Evolutionary conservation across 2,113 vertebrate species (phyloP), one percentile per base, ranked within the genome.

Genomic region (Phylloscopus whistleri): DNA sequence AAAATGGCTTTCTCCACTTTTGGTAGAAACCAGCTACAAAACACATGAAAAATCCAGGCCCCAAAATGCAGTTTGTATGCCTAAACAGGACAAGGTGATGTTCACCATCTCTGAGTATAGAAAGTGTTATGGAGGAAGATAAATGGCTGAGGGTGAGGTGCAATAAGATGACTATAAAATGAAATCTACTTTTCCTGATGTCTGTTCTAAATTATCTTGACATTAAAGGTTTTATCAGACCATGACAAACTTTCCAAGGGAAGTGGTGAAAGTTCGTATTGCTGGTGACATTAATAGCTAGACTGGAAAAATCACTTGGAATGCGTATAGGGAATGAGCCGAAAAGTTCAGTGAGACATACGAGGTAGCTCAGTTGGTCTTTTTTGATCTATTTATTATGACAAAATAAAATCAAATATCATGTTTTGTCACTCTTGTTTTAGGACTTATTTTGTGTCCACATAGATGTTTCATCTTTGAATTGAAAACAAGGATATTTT

Each of bases 141-240:
- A 68, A 92, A 81, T 53, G 78, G 59, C 52, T 49, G 37, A 75
- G 31, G 18, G 6, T 56, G 68, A 90, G 56, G 37, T 68, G 48
- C 63, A 84, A 15, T 82, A 67, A 88, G 76, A 81, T 64, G 76
- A 80, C 75, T 93, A 77, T 63, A 30, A 95, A 84, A 83, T 70
- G 24, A 90, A 86, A 72, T 68, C 49, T 2, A 1, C 28, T 92
- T 89, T 75, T 78, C 37, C 80, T 75, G 64, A 49, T 89, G 53
- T 51, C 59, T 86, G 16, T 62, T 93, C 16, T 84, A 86, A 93
- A 64, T 95, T 90, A 92, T 78, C 31, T 72, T 86, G 68, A 60
- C 60, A 53, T 52, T 81, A 90, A 58, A 87, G 14, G n/a, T 91
- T 95, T 90, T 95, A 86, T 94, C 70, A 88, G 75, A 72, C 60